Percentiles rank a stretch among this genome's conserved stretches.
These are phyloP conservation scores for Amphiduros pacificus DNA, from an alignment of 2,888 invertebrate species.

Conservation along the genomic window DNA sequence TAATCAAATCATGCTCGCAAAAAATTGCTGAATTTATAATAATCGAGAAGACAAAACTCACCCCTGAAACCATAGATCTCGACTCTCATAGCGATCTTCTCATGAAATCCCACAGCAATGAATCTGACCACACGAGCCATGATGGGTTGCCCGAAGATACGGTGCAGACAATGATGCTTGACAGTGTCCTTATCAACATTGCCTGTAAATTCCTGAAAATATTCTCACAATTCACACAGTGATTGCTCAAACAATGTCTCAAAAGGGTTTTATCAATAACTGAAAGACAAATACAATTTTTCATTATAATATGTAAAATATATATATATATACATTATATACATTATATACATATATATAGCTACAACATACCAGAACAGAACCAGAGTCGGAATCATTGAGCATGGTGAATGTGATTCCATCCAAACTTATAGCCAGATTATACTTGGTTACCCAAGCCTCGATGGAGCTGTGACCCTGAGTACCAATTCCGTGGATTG, in stretches of 20 bases:
- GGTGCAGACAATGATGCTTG: conserved; percentile 14
- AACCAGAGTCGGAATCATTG: conserved; percentile 1
- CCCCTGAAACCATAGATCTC: conserved; percentile 15
- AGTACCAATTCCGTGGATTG: conserved; percentile 12
- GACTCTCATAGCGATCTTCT: conserved; percentile 4
- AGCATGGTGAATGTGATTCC: conserved; percentile 10
- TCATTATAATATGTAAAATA: no score
- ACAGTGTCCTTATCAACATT: conserved; percentile 7
- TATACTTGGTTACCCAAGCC: conserved; percentile 11
- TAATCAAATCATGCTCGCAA: no score
- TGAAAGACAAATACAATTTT: no score
- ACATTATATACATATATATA: not conserved
- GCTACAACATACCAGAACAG: conserved; percentile 7
- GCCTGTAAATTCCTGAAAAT: conserved; percentile 5
- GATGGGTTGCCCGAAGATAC: conserved; percentile 10
- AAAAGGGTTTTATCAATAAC: no score
- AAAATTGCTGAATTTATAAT: no score
- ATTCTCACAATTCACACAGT: not conserved
- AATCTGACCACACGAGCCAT: conserved; percentile 8
- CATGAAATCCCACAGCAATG: conserved; percentile 10
- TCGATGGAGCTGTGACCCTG: conserved; percentile 5
- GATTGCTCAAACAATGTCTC: no score
- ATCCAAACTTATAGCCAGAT: conserved; percentile 13
- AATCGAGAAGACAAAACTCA: no score
- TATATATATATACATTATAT: no score